phyloP scores from a whole-genome alignment of 2,113 vertebrate species.

The Thalassoma bifasciatum region DNA sequence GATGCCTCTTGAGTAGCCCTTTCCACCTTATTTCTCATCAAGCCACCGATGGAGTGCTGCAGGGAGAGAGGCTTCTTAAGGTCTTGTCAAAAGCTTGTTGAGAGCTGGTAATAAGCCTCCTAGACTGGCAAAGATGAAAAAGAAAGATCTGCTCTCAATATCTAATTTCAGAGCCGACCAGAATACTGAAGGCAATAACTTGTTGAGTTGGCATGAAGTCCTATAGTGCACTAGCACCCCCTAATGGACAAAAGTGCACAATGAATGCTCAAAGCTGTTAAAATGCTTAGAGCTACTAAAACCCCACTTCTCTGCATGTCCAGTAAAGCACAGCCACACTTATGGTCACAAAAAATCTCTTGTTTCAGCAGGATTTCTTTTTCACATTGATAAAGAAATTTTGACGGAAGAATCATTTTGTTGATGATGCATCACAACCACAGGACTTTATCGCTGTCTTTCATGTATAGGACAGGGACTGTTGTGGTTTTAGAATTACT shows the following conservation, averaged over 20 bases:
- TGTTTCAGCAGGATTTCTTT: too few species aligned
- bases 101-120: constrained; percentile 48
- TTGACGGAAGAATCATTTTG: too few species aligned
- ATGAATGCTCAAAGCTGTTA: background rate
- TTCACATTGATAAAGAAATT: too few species aligned
- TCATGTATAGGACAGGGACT: background rate
- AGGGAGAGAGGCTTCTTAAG: constrained; percentile 38
- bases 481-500: background rate
- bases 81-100: constrained; percentile 55
- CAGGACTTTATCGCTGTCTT: too few species aligned
- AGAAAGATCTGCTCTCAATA: constrained; percentile 60
- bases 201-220: constrained; percentile 11
- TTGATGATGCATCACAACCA: background rate
- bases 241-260: constrained; percentile 41
- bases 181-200: constrained; percentile 46
- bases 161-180: constrained; percentile 56
- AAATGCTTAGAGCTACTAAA: too few species aligned
- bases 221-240: constrained; percentile 69
- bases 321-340: background rate
- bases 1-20: background rate
- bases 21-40: constrained; percentile 32
- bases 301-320: too few species aligned
- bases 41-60: constrained; percentile 41
- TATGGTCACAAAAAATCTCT: background rate
- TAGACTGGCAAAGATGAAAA: constrained; percentile 53